These are phyloP conservation scores for Glaucidium brasilianum DNA, from an alignment of 2,113 vertebrate genomes.

Conservation along the genomic window DNA sequence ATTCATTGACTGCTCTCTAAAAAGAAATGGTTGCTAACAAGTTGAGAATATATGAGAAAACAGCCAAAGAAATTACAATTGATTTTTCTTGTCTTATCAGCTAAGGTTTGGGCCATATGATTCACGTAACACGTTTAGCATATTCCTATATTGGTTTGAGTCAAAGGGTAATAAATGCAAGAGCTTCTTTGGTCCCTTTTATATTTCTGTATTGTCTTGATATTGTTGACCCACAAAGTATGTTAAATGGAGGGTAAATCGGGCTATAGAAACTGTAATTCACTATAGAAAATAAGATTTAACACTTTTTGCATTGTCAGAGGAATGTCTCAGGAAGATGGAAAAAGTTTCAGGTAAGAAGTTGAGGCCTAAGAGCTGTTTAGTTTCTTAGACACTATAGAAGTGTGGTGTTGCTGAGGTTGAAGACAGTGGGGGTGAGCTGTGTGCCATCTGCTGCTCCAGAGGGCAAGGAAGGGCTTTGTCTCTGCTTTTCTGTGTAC, in stretches of 20 bases:
- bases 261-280: neutral
- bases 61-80: constrained; percentile 61
- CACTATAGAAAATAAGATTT: neutral
- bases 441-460: neutral
- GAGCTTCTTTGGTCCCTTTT: neutral
- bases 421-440: neutral
- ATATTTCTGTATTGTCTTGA: neutral
- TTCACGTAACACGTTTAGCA: constrained; percentile 28
- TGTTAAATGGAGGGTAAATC: neutral
- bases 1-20: constrained; percentile 52
- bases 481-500: neutral
- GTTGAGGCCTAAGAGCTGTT: neutral
- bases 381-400: neutral
- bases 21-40: constrained; percentile 49
- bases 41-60: constrained; percentile 57
- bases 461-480: neutral
- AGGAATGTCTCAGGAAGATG: neutral
- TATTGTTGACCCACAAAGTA: neutral
- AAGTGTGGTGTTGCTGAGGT: neutral
- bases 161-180: neutral
- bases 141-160: neutral
- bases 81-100: constrained; percentile 68
- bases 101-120: neutral
- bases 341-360: neutral
- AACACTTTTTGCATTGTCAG: neutral